phyloP scores from a whole-genome alignment of 2,113 vertebrate genomes.

The Litocranius walleri region DNA sequence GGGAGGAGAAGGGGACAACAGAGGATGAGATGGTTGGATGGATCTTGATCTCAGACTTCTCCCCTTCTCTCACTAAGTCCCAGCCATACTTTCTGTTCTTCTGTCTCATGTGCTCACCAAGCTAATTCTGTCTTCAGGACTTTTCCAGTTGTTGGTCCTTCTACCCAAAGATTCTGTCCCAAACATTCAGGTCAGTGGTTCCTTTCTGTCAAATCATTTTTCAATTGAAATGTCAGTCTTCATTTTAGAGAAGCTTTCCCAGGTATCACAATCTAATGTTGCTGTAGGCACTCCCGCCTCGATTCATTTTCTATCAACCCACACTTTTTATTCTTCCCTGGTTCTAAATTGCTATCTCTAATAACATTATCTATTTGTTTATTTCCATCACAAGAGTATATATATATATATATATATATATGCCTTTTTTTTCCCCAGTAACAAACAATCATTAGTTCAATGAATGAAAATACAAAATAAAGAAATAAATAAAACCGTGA shows the following conservation, averaged over 20 bases:
- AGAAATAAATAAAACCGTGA: not conserved
- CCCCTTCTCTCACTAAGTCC: not conserved
- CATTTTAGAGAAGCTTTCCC: not conserved
- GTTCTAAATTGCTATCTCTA: not conserved
- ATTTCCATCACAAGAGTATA: no score
- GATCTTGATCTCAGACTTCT: not conserved
- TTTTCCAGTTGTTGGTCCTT: not conserved
- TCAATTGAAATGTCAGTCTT: not conserved
- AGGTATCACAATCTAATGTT: not conserved
- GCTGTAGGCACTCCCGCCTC: not conserved
- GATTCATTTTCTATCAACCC: not conserved
- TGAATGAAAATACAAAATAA: not conserved
- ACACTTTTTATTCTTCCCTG: not conserved
- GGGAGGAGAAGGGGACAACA: not conserved
- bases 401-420: no score
- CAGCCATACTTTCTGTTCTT: not conserved
- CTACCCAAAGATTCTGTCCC: not conserved
- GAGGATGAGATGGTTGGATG: not conserved
- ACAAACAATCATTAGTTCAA: not conserved
- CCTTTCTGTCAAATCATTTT: not conserved
- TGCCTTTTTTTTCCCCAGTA: not conserved
- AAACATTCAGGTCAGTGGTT: not conserved
- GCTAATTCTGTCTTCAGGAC: not conserved
- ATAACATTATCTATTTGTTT: not conserved
- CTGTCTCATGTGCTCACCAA: not conserved